phyloP scores from a whole-genome alignment of 1,140 invertebrate genomes.

The Neomicropteryx cornuta region DNA sequence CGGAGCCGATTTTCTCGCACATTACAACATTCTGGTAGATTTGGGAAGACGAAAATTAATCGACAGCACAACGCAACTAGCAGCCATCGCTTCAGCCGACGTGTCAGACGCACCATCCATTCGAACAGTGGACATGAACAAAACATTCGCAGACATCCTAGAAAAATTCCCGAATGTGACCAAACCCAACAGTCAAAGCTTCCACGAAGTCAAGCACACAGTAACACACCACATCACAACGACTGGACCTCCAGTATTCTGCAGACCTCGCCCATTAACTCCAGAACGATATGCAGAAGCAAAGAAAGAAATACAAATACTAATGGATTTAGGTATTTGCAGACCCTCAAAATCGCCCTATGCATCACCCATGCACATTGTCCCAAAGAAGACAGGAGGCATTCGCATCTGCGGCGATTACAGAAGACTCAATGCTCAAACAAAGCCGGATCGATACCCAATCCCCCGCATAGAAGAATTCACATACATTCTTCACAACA shows the following conservation, averaged over 20 bases:
- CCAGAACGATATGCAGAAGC: slow-evolving; percentile 19
- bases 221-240: slow-evolving; percentile 15
- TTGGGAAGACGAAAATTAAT: slow-evolving; percentile 14
- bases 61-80: slow-evolving; percentile 13
- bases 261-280: slow-evolving; percentile 22
- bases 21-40: slow-evolving; percentile 14
- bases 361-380: slow-evolving; percentile 28
- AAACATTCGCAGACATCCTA: slow-evolving; percentile 14
- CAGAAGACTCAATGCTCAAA: slow-evolving; percentile 27
- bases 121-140: slow-evolving; percentile 12
- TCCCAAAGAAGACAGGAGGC: slow-evolving; percentile 25
- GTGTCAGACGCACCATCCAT: slow-evolving; percentile 11
- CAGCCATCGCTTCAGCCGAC: slow-evolving; percentile 16
- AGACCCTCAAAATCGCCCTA: slow-evolving; percentile 23
- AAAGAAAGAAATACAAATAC: slow-evolving; percentile 17
- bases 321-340: slow-evolving; percentile 19
- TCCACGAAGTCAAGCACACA: slow-evolving; percentile 1
- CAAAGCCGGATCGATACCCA: slow-evolving; percentile 28
- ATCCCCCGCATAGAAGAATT: slow-evolving; percentile 23
- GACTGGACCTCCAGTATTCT: slow-evolving; percentile 21
- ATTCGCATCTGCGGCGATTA: slow-evolving; percentile 38
- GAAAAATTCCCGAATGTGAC: slow-evolving; percentile 9
- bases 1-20: slow-evolving; percentile 17
- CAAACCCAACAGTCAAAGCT: not conserved
- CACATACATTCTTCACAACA: slow-evolving; percentile 20